phyloP scores from a whole-genome alignment of 2,888 invertebrate species.

The Drosophila anomalipes region DNA sequence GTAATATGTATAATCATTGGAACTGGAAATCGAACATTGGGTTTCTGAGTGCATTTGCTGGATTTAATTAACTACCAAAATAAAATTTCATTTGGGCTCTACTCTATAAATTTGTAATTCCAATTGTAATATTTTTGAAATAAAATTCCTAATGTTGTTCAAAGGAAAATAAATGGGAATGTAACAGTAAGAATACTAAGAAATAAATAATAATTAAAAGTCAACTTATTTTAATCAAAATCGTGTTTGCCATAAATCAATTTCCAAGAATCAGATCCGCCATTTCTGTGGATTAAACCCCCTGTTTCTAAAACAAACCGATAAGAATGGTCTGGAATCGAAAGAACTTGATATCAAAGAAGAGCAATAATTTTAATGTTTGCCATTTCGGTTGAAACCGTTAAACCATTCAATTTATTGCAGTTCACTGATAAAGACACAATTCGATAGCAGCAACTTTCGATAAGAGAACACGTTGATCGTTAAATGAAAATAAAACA shows the following conservation, averaged over 20 bases:
- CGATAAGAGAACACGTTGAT: slow-evolving; percentile 17
- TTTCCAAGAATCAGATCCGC: slow-evolving; percentile 13
- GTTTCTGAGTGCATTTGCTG: not conserved
- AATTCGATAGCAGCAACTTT: slow-evolving; percentile 17
- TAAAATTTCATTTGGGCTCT: no score
- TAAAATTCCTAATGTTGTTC: no score
- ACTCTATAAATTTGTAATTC: not conserved
- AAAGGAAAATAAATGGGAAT: not conserved
- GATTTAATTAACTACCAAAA: no score
- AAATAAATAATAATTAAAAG: not conserved
- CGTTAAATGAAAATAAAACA: not conserved
- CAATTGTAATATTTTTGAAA: not conserved
- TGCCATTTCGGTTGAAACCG: not conserved
- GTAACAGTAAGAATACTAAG: not conserved
- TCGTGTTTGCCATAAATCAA: not conserved
- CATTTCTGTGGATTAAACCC: no score
- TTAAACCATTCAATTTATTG: slow-evolving; percentile 24
- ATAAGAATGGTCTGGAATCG: slow-evolving; percentile 23
- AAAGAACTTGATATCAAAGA: slow-evolving; percentile 15
- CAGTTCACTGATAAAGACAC: slow-evolving; percentile 20
- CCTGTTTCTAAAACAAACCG: not conserved
- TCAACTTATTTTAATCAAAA: not conserved
- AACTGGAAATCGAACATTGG: not conserved
- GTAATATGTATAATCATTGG: not conserved
- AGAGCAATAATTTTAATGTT: slow-evolving; percentile 10